A percentile compares a stretch with the other conserved stretches of the same genome.
Evolutionary conservation across 2,113 vertebrate species (phyloP).

Genomic region (Ophthalmolycus amberensis): DNA sequence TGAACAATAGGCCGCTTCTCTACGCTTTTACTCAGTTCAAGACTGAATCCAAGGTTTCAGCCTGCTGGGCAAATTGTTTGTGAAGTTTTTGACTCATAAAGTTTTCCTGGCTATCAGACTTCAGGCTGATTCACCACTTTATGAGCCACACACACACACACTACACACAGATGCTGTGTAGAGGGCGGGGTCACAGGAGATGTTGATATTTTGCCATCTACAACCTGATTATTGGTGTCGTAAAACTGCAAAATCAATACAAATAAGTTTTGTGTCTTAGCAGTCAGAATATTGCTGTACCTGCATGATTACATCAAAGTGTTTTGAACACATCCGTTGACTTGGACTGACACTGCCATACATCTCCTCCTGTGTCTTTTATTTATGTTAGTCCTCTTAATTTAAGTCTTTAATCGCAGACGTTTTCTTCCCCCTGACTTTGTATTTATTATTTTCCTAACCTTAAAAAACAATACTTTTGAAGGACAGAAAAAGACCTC

Average conservation of each 20-base stretch:
- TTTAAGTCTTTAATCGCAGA: no score
- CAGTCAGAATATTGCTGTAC: not conserved
- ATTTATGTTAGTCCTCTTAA: no score
- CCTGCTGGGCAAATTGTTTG: slow-evolving; percentile 6
- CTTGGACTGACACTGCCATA: no score
- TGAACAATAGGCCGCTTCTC: slow-evolving; percentile 47
- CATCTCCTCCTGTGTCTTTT: no score
- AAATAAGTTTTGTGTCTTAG: not conserved
- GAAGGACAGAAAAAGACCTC: not conserved
- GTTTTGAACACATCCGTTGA: no score
- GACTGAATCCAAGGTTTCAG: slow-evolving; percentile 5
- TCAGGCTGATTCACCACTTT: slow-evolving; percentile 16
- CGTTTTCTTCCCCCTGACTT: no score
- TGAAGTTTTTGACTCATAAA: slow-evolving; percentile 27
- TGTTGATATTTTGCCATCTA: not conserved
- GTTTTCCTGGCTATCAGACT: slow-evolving; percentile 62
- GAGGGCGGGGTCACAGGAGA: not conserved
- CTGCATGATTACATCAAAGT: not conserved
- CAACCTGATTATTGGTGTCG: not conserved
- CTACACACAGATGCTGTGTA: slow-evolving; percentile 59
- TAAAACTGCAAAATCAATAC: not conserved
- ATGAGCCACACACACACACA: slow-evolving; percentile 2
- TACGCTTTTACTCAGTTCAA: not conserved
- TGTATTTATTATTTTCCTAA: no score
- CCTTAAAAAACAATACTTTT: no score